phyloP scores from a whole-genome alignment of 2,888 invertebrate genomes.

The Euzophera pinguis region DNA sequence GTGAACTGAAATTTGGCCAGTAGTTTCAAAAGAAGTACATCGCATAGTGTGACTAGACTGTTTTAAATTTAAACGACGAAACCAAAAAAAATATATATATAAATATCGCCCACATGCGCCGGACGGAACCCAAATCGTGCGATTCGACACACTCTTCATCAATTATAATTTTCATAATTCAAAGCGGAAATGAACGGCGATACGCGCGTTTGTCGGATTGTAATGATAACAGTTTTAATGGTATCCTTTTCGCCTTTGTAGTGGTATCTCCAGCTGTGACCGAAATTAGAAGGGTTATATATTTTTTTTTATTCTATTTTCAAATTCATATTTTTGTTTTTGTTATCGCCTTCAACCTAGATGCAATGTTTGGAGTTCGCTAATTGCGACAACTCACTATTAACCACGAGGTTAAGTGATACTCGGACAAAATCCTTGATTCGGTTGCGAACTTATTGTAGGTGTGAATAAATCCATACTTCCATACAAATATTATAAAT shows the following conservation, averaged over 20 bases:
- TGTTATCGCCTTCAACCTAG: too few relatives aligned
- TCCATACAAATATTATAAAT: too few relatives aligned
- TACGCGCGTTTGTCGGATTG: slow-evolving; percentile 11
- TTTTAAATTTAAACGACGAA: too few relatives aligned
- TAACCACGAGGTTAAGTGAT: too few relatives aligned
- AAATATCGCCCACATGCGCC: slow-evolving; percentile 7
- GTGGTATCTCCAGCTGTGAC: not conserved
- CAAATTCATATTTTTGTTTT: not conserved
- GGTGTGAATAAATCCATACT: too few relatives aligned
- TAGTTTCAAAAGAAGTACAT: too few relatives aligned
- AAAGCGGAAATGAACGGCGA: slow-evolving; percentile 16
- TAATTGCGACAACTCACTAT: too few relatives aligned
- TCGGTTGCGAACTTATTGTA: too few relatives aligned
- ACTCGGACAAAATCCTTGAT: too few relatives aligned
- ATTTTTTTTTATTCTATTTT: not conserved
- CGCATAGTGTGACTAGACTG: too few relatives aligned
- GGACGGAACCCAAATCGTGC: slow-evolving; percentile 4
- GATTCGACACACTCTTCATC: slow-evolving; percentile 2
- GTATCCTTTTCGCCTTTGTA: slow-evolving; percentile 9
- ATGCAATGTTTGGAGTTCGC: too few relatives aligned
- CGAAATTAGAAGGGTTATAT: not conserved
- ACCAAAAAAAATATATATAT: not conserved
- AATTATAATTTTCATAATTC: slow-evolving; percentile 12
- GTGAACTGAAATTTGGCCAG: too few relatives aligned
- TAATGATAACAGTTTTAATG: slow-evolving; percentile 10